A percentile compares a stretch with the other conserved stretches of the same genome.
These are phyloP conservation scores for Dasypogon diadema DNA, from an alignment of 2,888 invertebrate genomes.

Conservation along the genomic window DNA sequence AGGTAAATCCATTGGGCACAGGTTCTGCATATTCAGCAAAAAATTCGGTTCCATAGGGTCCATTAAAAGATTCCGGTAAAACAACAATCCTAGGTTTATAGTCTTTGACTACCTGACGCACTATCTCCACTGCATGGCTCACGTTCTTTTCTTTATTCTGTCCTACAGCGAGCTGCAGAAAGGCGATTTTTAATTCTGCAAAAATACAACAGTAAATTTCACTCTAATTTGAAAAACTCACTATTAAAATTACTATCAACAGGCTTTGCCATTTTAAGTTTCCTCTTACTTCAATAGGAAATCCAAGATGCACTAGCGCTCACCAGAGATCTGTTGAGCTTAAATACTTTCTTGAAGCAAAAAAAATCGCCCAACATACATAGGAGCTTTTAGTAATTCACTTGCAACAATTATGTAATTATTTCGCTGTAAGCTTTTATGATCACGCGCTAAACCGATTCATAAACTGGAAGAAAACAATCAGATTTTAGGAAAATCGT, in stretches of 20 bases:
- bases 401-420: too few species aligned
- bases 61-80: conserved; percentile 93
- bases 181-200: conserved; percentile 71
- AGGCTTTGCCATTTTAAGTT: conserved; percentile 7
- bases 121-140: conserved; percentile 75
- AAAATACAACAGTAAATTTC: neutral
- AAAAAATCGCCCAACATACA: too few species aligned
- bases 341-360: too few species aligned
- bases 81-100: conserved; percentile 74
- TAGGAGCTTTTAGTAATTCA: too few species aligned
- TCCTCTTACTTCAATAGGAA: too few species aligned
- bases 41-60: conserved; percentile 86
- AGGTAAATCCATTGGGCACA: conserved; percentile 86
- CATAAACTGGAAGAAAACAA: too few species aligned
- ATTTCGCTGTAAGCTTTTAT: too few species aligned
- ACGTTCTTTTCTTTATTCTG: conserved; percentile 80
- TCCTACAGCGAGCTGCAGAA: conserved; percentile 82
- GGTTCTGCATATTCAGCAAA: conserved; percentile 88
- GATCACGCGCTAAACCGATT: too few species aligned
- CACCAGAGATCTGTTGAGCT: too few species aligned
- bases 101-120: conserved; percentile 75
- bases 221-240: neutral
- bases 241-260: conserved; percentile 6
- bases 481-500: too few species aligned
- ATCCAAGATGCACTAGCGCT: too few species aligned